Conservation (phyloP, 2,888 invertebrate genomes). For the Apamea anceps region DNA sequence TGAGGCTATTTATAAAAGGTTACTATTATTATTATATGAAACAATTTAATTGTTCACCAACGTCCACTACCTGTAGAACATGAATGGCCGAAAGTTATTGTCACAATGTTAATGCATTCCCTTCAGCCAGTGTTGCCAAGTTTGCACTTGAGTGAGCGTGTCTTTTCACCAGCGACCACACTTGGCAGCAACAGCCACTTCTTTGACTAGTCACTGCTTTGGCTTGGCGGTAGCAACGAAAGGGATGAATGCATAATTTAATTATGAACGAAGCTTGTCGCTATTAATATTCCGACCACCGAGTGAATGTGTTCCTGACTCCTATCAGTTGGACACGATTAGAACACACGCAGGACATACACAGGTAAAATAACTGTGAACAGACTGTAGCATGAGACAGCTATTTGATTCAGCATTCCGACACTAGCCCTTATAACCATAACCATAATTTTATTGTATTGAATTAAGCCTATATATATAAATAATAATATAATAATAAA, state of each 20-base stretch:
- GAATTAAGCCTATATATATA: no score
- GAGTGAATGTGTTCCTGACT: no score
- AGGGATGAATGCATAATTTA: not conserved
- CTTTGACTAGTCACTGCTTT: not conserved
- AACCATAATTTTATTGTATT: no score
- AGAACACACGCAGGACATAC: no score
- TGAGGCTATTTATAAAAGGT: not conserved
- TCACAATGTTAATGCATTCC: conserved; percentile 9
- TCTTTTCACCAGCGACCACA: not conserved
- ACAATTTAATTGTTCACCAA: no score
- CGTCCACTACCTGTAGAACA: not conserved
- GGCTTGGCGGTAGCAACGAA: no score
- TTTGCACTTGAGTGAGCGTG: not conserved
- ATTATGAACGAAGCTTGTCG: not conserved
- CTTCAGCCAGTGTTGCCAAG: not conserved
- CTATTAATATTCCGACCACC: no score
- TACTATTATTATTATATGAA: not conserved
- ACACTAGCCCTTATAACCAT: not conserved
- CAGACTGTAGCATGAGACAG: no score
- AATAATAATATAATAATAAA: no score
- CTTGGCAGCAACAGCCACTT: not conserved
- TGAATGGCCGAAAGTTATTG: no score
- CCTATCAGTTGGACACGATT: no score
- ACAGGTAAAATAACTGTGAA: no score
- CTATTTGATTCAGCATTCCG: not conserved